A percentile compares a stretch with the other conserved stretches of the same genome.
phyloP scores from a whole-genome alignment of 2,797 vertebrate species.

The Sternarchorhynchus goeldii region DNA sequence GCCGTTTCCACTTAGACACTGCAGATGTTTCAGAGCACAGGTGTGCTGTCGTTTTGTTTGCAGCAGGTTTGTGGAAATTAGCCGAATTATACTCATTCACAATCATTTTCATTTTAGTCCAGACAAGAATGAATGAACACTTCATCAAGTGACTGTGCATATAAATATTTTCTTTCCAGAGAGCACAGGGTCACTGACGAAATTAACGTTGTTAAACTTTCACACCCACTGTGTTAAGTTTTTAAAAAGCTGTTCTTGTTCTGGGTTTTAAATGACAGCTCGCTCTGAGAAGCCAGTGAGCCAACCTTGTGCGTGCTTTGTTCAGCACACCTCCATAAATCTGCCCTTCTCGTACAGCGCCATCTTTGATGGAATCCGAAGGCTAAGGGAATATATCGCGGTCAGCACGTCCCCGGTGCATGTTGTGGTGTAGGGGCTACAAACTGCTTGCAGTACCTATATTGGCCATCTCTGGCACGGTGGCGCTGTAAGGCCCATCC shows the following conservation, averaged over 20 bases:
- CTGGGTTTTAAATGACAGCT: constrained; percentile 17
- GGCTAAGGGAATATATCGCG: neutral
- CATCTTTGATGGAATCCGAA: constrained; percentile 21
- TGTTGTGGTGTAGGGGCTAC: no score
- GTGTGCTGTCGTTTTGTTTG: constrained; percentile 1
- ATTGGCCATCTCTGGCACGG: constrained; percentile 89
- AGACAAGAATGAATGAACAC: constrained; percentile 15
- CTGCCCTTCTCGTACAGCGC: neutral
- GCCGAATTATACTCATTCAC: constrained; percentile 21
- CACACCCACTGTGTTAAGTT: neutral
- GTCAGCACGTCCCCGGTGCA: neutral
- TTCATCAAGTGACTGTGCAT: constrained; percentile 3
- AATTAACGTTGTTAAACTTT: constrained; percentile 36
- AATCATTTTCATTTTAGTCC: constrained; percentile 3
- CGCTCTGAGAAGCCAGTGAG: neutral
- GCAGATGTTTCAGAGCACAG: neutral
- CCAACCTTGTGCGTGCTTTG: constrained; percentile 16
- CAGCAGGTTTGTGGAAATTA: constrained; percentile 7
- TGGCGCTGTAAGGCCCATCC: constrained; percentile 85
- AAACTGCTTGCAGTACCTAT: constrained; percentile 75
- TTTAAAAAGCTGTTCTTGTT: constrained; percentile 25
- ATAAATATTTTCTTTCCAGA: constrained; percentile 7
- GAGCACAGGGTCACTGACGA: constrained; percentile 2
- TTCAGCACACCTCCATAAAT: constrained; percentile 24
- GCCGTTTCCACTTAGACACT: constrained; percentile 29